phyloP scores from a whole-genome alignment of 2,797 vertebrate species.

The Syngnathus acus region DNA sequence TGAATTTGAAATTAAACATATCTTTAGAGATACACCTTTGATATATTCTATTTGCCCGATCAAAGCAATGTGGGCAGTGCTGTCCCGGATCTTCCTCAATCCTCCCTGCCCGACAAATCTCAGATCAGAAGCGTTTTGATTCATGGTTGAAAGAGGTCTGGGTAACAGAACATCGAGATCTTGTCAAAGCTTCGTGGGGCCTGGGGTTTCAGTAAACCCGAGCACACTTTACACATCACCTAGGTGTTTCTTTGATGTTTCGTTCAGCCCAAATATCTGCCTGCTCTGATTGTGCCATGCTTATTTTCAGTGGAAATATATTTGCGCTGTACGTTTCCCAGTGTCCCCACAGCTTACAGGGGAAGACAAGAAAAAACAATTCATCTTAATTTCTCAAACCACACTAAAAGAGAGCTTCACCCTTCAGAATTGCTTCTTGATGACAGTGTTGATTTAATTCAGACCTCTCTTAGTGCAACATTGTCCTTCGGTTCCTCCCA shows the following conservation, averaged over 20 bases:
- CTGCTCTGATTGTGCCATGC: slow-evolving; percentile 40
- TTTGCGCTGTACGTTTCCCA: slow-evolving; percentile 26
- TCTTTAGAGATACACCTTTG: slow-evolving; percentile 47
- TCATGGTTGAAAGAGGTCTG: slow-evolving; percentile 54
- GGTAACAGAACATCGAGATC: slow-evolving; percentile 52
- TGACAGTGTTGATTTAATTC: slow-evolving; percentile 21
- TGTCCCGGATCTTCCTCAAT: slow-evolving; percentile 35
- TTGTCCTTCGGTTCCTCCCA: slow-evolving; percentile 24
- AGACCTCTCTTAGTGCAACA: slow-evolving; percentile 13
- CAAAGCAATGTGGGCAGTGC: slow-evolving; percentile 46
- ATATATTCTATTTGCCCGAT: slow-evolving; percentile 57
- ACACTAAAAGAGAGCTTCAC: slow-evolving; percentile 15
- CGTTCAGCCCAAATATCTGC: slow-evolving; percentile 34
- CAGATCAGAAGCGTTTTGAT: slow-evolving; percentile 61
- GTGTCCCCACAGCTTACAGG: slow-evolving; percentile 24
- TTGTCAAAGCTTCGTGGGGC: slow-evolving; percentile 59
- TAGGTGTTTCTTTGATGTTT: slow-evolving; percentile 49
- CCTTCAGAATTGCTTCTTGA: slow-evolving; percentile 14
- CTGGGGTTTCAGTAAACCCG: slow-evolving; percentile 39
- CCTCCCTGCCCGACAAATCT: slow-evolving; percentile 48
- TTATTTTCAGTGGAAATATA: slow-evolving; percentile 43
- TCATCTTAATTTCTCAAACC: slow-evolving; percentile 25
- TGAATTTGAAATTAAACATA: slow-evolving; percentile 19
- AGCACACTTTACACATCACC: slow-evolving; percentile 53
- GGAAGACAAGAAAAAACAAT: slow-evolving; percentile 18